Evolutionary conservation across 2,113 vertebrate species (phyloP).

Genomic region (Chaetorhynchus papuensis): DNA sequence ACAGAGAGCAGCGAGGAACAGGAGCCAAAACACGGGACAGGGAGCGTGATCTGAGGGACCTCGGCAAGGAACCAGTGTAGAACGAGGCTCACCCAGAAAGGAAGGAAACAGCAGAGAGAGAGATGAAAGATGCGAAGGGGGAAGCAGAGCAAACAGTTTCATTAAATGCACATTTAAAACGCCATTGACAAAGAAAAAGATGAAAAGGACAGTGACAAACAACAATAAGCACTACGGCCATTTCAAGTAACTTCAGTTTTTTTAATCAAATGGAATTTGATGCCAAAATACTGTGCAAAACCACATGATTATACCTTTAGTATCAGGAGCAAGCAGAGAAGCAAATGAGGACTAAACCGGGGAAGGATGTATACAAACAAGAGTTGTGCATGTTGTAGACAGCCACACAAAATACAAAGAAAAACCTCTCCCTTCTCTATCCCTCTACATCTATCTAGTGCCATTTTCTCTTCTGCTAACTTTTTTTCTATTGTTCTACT

Average conservation of each 20-base stretch:
- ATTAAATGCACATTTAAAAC: background rate
- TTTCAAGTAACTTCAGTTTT: background rate
- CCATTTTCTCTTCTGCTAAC: background rate
- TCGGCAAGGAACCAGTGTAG: accelerated
- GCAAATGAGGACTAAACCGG: background rate
- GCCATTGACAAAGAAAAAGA: background rate
- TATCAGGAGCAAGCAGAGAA: background rate
- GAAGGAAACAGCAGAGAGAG: background rate
- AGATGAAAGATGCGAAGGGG: background rate
- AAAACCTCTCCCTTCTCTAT: background rate
- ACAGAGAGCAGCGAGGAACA: background rate
- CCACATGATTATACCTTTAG: background rate
- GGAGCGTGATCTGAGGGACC: accelerated
- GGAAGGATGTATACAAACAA: background rate
- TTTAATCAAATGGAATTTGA: slow-evolving; percentile 22
- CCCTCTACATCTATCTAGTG: background rate
- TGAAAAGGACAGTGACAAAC: background rate
- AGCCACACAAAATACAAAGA: background rate
- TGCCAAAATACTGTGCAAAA: slow-evolving; percentile 24
- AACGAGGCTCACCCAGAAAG: background rate
- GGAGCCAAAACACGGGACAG: background rate
- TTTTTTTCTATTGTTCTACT: background rate
- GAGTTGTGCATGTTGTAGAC: background rate
- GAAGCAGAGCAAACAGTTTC: background rate
- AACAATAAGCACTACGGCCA: background rate